Percentiles rank a stretch among this genome's conserved stretches.
These are phyloP conservation scores for Dione vanillae DNA, from an alignment of 2,888 invertebrate species.

Conservation along the genomic window DNA sequence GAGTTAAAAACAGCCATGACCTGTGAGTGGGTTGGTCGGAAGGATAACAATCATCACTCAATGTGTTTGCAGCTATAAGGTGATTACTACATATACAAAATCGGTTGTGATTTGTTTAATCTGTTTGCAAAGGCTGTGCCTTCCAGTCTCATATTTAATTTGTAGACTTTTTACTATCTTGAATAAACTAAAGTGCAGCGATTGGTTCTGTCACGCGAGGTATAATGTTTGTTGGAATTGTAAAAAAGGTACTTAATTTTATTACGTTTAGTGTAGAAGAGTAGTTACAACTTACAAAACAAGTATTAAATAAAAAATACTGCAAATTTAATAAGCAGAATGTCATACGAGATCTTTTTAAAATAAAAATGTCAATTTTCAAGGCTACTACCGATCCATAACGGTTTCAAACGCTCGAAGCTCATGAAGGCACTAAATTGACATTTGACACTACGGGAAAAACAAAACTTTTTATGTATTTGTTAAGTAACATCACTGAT, in stretches of 20 bases:
- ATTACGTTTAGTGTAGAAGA: background rate
- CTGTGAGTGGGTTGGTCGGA: too few relatives aligned
- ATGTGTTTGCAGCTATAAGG: too few relatives aligned
- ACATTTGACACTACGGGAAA: constrained; percentile 8
- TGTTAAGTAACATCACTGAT: too few relatives aligned
- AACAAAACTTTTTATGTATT: background rate
- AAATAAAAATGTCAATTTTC: constrained; percentile 30
- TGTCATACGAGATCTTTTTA: constrained; percentile 4
- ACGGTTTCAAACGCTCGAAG: constrained; percentile 8
- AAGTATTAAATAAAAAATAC: background rate
- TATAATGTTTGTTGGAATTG: background rate
- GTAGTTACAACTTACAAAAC: background rate
- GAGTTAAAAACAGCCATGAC: too few relatives aligned
- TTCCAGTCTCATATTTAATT: too few relatives aligned
- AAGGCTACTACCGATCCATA: constrained; percentile 25
- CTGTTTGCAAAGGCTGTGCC: too few relatives aligned
- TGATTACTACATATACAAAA: too few relatives aligned
- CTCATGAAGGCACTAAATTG: constrained; percentile 22
- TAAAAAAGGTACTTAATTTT: too few relatives aligned
- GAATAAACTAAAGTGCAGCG: background rate
- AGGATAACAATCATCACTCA: too few relatives aligned
- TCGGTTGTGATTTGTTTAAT: too few relatives aligned
- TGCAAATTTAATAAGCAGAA: constrained; percentile 12
- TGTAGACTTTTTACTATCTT: too few relatives aligned
- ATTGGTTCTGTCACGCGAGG: background rate